Conservation (phyloP, 2,113 vertebrate species). For the Perccottus glenii region DNA sequence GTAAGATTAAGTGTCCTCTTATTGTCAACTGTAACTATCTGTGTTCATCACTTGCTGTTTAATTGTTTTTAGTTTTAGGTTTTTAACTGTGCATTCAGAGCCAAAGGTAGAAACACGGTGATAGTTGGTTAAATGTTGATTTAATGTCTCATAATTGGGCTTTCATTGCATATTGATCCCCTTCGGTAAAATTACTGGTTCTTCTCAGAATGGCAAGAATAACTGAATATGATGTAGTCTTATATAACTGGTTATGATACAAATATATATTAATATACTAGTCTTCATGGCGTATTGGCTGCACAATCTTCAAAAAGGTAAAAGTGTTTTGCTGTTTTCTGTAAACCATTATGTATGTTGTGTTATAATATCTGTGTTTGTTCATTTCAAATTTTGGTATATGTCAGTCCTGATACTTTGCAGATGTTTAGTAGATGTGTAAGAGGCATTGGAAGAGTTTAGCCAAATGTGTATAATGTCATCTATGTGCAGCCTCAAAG, state of each 20-base stretch:
- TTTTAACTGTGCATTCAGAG: conserved; percentile 5
- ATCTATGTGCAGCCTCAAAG: neutral
- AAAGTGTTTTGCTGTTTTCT: conserved; percentile 36
- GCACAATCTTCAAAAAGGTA: conserved; percentile 29
- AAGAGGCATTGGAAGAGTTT: conserved; percentile 62
- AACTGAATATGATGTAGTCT: conserved; percentile 58
- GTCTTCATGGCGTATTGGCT: conserved; percentile 61
- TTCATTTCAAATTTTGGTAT: conserved; percentile 41
- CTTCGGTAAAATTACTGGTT: conserved; percentile 13
- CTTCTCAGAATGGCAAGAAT: conserved; percentile 54
- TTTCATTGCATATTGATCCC: conserved; percentile 59
- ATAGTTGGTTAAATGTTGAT: neutral
- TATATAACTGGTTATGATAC: conserved; percentile 56
- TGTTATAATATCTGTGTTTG: conserved; percentile 42
- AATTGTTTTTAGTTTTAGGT: neutral
- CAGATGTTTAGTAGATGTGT: conserved; percentile 44
- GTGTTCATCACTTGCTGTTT: conserved; percentile 7
- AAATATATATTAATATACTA: conserved; percentile 62
- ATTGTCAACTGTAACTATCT: conserved; percentile 10
- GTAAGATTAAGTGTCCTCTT: conserved; percentile 20
- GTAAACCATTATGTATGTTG: conserved; percentile 55
- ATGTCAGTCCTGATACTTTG: conserved; percentile 47
- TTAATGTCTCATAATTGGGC: neutral
- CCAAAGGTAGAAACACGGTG: conserved; percentile 4
- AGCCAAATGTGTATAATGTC: conserved; percentile 7